phyloP scores from a whole-genome alignment of 2,113 vertebrate genomes.

The Cepphus grylle region DNA sequence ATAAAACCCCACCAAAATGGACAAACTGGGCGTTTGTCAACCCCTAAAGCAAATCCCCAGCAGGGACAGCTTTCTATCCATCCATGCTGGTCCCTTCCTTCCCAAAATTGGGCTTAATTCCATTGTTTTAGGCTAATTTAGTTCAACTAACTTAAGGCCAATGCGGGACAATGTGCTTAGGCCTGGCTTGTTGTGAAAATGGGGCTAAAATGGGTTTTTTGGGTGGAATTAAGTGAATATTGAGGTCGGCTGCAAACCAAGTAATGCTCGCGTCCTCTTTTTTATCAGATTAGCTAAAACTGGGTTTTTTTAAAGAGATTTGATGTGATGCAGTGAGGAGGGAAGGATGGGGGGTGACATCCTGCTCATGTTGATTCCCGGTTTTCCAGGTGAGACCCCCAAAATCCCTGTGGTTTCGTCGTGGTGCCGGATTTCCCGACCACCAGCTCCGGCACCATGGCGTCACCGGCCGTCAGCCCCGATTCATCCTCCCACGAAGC shows the following conservation, averaged over 20 bases:
- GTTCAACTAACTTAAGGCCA: too few species aligned
- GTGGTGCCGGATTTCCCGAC: not conserved
- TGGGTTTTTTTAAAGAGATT: rapidly evolving
- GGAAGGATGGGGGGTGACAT: rapidly evolving
- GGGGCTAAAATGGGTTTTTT: not conserved
- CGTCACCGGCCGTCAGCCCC: slow-evolving; percentile 88
- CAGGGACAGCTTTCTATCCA: not conserved
- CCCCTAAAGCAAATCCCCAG: too few species aligned
- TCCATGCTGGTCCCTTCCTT: not conserved
- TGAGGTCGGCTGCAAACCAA: rapidly evolving
- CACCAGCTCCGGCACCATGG: slow-evolving; percentile 60
- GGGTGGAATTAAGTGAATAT: not conserved
- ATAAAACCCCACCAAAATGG: not conserved
- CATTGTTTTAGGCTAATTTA: not conserved
- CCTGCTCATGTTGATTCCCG: rapidly evolving
- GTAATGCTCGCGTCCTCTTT: not conserved
- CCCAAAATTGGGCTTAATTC: not conserved
- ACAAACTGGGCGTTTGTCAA: not conserved
- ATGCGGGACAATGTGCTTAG: rapidly evolving
- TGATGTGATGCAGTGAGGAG: rapidly evolving
- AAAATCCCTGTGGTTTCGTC: not conserved
- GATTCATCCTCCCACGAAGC: slow-evolving; percentile 91
- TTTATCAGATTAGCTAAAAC: not conserved
- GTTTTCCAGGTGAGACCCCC: not conserved
- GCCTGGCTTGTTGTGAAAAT: not conserved